These are phyloP conservation scores for Dryadula phaetusa DNA, from an alignment of 2,888 invertebrate genomes.

Conservation along the genomic window DNA sequence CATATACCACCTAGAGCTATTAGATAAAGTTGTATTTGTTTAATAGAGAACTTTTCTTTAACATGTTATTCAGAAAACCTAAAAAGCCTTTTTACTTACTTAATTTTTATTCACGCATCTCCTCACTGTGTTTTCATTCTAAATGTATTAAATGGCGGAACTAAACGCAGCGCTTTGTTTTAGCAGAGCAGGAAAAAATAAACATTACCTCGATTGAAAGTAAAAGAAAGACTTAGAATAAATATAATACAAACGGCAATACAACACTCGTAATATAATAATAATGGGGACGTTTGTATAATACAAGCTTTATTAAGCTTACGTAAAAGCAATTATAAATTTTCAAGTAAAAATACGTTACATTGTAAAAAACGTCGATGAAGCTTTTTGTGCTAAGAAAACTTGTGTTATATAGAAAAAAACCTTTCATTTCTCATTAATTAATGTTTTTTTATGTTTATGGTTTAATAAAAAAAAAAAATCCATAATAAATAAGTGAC, in stretches of 20 bases:
- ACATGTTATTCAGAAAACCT: not conserved
- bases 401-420: not conserved
- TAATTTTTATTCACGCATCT: too few relatives aligned
- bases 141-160: too few relatives aligned
- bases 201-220: not conserved
- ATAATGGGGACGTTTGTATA: not conserved
- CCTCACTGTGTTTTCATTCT: too few relatives aligned
- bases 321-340: slow-evolving; percentile 6
- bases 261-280: not conserved
- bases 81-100: not conserved
- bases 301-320: not conserved
- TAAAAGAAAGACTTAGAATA: not conserved
- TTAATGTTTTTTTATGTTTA: not conserved
- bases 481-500: too few relatives aligned
- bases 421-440: not conserved
- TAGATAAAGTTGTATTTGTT: slow-evolving; percentile 14
- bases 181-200: not conserved
- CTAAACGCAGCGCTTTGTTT: not conserved
- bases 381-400: not conserved
- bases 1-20: slow-evolving; percentile 27
- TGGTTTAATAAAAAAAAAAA: too few relatives aligned
- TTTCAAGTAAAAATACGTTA: not conserved
- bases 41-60: slow-evolving; percentile 19
- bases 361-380: not conserved
- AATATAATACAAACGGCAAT: slow-evolving; percentile 7